These are phyloP conservation scores for Barbus barbus DNA, from an alignment of 2,113 vertebrate genomes.

Conservation along the genomic window DNA sequence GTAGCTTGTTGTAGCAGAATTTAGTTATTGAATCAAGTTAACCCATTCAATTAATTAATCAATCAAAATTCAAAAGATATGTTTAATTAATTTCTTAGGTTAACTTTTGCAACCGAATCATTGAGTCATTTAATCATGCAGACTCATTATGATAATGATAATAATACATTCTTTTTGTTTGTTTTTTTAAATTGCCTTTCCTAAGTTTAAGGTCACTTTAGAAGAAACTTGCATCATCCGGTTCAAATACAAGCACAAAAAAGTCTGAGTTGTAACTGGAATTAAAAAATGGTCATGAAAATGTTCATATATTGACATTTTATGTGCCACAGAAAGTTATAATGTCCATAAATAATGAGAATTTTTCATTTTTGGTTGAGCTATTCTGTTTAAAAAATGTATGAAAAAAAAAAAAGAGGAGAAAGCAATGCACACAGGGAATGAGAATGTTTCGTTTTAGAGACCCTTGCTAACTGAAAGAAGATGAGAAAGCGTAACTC, in stretches of 20 bases:
- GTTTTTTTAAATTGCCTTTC: neutral
- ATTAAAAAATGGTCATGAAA: neutral
- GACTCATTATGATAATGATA: neutral
- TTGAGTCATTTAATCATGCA: neutral
- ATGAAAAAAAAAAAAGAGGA: neutral
- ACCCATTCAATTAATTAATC: too few species aligned
- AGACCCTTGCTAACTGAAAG: neutral
- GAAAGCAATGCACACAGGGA: neutral
- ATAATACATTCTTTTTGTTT: neutral
- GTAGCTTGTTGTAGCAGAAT: too few species aligned
- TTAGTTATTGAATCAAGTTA: too few species aligned
- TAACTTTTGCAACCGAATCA: too few species aligned
- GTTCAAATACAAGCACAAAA: neutral
- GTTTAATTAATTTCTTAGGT: too few species aligned
- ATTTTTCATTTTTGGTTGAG: neutral
- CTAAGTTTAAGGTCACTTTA: neutral
- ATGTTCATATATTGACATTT: neutral
- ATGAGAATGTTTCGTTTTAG: neutral
- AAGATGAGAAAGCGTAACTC: constrained; percentile 5
- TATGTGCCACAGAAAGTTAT: neutral
- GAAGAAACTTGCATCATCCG: neutral
- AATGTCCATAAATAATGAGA: neutral
- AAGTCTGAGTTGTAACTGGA: neutral
- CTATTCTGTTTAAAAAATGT: neutral
- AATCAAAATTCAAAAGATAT: too few species aligned